Conservation (phyloP, 2,797 vertebrate genomes). For the Enteromius trimaculatus region DNA sequence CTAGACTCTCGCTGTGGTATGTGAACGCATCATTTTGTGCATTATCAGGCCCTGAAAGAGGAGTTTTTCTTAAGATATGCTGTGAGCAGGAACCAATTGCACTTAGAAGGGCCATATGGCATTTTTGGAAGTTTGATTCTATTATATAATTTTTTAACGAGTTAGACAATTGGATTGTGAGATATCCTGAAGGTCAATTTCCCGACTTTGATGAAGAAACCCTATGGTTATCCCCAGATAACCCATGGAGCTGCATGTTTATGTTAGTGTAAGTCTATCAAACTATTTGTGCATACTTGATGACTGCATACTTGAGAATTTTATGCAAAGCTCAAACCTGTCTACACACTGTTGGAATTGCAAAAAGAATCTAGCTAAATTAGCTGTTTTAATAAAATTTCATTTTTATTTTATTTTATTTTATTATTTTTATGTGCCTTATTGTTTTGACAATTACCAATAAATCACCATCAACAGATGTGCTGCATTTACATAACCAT, state of each 20-base stretch:
- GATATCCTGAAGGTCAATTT: slow-evolving; percentile 14
- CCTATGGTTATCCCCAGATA: slow-evolving; percentile 19
- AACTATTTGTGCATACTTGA: not conserved
- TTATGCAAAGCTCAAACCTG: not conserved
- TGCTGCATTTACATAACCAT: not conserved
- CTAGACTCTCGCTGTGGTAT: slow-evolving; percentile 35
- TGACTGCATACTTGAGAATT: not conserved
- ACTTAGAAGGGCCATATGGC: not conserved
- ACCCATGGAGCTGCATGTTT: not conserved
- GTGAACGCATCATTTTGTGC: slow-evolving; percentile 26
- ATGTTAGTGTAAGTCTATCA: slow-evolving; percentile 2
- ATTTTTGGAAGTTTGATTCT: slow-evolving; percentile 16
- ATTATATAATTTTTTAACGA: slow-evolving; percentile 32
- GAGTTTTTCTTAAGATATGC: slow-evolving; percentile 1
- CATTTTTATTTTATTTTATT: no score
- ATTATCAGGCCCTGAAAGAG: not conserved
- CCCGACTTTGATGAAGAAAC: slow-evolving; percentile 28
- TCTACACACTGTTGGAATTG: not conserved
- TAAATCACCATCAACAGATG: not conserved
- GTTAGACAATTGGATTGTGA: slow-evolving; percentile 22
- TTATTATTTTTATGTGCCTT: not conserved
- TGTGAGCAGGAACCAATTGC: slow-evolving; percentile 32
- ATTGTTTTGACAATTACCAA: not conserved
- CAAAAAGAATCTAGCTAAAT: not conserved
- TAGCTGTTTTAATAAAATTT: not conserved